These are phyloP conservation scores for Amyelois transitella DNA, from an alignment of 1,140 invertebrate genomes.

Conservation along the genomic window DNA sequence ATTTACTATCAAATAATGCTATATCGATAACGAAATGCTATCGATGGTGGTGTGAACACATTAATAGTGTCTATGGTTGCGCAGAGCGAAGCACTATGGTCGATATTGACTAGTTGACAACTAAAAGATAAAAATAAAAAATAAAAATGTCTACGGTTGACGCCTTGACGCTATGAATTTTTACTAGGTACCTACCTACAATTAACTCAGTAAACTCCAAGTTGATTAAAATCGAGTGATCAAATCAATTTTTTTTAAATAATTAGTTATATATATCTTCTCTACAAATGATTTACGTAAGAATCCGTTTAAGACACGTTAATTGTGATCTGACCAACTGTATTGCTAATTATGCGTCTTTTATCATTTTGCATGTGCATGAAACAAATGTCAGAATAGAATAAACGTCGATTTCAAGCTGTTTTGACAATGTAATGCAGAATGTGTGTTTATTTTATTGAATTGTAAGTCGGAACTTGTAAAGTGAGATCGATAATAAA, in stretches of 20 bases:
- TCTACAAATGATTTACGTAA: constrained; percentile 36
- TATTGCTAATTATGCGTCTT: constrained; percentile 40
- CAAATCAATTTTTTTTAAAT: constrained; percentile 23
- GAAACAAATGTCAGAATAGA: constrained; percentile 60
- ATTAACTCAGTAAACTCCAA: constrained; percentile 35
- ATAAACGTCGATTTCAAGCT: constrained; percentile 36
- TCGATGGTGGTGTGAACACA: too few species aligned
- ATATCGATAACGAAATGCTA: too few species aligned
- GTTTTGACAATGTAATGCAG: constrained; percentile 53
- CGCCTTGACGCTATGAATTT: constrained; percentile 61
- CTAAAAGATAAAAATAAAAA: constrained; percentile 13
- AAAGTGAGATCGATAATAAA: constrained; percentile 22
- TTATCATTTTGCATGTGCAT: constrained; percentile 61
- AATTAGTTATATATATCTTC: constrained; percentile 20
- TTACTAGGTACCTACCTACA: constrained; percentile 17
- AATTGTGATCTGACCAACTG: constrained; percentile 22
- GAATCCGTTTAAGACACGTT: constrained; percentile 14
- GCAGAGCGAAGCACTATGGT: too few species aligned
- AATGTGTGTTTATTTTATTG: constrained; percentile 22
- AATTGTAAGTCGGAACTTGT: constrained; percentile 21
- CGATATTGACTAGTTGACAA: constrained; percentile 3
- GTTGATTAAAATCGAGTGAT: constrained; percentile 25
- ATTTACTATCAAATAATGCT: too few species aligned
- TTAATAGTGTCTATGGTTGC: too few species aligned
- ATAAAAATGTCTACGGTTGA: constrained; percentile 52